Evolutionary conservation across 2,113 vertebrate species (phyloP).

Genomic region (Oncorhynchus nerka): DNA sequence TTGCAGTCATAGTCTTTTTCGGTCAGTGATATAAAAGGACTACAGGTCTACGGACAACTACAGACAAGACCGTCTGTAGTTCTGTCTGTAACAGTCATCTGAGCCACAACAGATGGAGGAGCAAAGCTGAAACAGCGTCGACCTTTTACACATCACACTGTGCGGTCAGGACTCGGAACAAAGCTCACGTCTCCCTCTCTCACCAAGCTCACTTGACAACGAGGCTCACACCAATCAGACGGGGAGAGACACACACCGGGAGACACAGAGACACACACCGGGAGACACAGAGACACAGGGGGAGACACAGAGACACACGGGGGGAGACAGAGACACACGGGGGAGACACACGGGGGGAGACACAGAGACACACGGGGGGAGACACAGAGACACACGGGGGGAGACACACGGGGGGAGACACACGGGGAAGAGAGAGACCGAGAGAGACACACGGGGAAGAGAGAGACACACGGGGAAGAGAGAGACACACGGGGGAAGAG

Average conservation of each 20-base stretch:
- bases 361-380: too few species aligned
- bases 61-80: neutral
- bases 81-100: neutral
- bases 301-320: neutral
- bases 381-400: neutral
- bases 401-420: too few species aligned
- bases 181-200: conserved; percentile 17
- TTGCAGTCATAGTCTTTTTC: neutral
- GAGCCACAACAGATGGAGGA: conserved; percentile 17
- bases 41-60: neutral
- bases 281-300: too few species aligned
- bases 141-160: conserved; percentile 27
- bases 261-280: too few species aligned
- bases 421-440: too few species aligned
- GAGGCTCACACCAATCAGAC: neutral
- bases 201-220: conserved; percentile 3
- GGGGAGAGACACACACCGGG: neutral
- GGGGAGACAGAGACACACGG: too few species aligned
- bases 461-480: too few species aligned
- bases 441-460: too few species aligned
- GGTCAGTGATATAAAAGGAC: neutral
- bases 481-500: too few species aligned
- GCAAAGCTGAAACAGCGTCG: conserved; percentile 30
- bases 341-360: too few species aligned
- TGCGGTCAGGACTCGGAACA: too few species aligned